Base-by-base conservation (phyloP, 2,888 invertebrate species). In the Amphipoea oculea region DNA sequence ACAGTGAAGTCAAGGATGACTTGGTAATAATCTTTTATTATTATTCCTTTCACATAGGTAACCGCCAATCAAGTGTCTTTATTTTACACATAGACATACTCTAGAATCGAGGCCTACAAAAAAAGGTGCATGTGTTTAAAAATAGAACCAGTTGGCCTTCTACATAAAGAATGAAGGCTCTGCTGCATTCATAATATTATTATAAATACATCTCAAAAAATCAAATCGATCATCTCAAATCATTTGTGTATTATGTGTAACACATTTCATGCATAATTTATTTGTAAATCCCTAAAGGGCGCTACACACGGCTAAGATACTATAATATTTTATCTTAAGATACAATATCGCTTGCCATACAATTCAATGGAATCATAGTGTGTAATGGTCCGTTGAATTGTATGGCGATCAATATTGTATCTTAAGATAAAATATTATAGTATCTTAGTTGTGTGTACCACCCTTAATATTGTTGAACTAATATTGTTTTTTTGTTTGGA, bases 1-100 rank as follows among this genome's bases (percentile, higher is more conserved):
- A 96, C 63, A 95, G 94, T 88, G 96, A 96, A 90, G 91, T 95
- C n/a, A 95, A 95, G 86, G 96, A 96, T 88, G 96, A 97, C 88
- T 91, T 97, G 94, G 97, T 97, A 93, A 95, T 88, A 87, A 76
- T 84, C 23, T 67, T 69, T 68, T 45, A 65, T 51, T 65, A 6
- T 70, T 66, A 42, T 51, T 66, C 9, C 36, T 72, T 78, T 76
- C 6, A 60, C n/a, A 0, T 29, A 57, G 1, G 5, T 29, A 45
- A 17, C 20, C 7, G 40, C 1, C 29, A 54, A 51, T 23, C 54
- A 63, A 29, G 14, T 29, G 4, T 45, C 57, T 67, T 62, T 12
- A 57, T 36, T 51, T 65, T 42, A 57, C 48, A 17, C 20, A 29
- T 6, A 73, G 4, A 42, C 9, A 12, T 71, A 70, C 60, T 60